Base-by-base conservation (phyloP, 2,113 vertebrate genomes). In the Columba livia region DNA sequence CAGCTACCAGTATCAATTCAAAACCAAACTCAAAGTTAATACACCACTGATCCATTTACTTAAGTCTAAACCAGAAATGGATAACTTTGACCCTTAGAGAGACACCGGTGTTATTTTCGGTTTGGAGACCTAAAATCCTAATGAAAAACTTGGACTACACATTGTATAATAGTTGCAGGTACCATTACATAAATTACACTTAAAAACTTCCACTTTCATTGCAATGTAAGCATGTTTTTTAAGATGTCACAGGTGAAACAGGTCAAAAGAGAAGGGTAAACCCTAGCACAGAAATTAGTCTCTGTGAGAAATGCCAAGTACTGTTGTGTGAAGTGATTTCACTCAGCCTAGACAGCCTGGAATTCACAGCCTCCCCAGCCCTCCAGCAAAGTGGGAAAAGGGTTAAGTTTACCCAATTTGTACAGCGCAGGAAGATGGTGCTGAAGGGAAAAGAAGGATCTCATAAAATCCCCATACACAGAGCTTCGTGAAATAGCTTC, bases 391-490 rank as follows among this genome's bases (percentile, higher is more conserved):
- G 82, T 51, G 91, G 47, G 71, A 91, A 91, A 94, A 93, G 93
- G 58, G 89, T 95, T 95, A 94, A 88, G 64, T 88, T 79, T 95
- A 70, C 82, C 89, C 85, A 93, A 51, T 82, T 77, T 94, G 74
- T 77, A 70, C 71, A 56, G 91, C 5, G 0, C 71, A 91, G 71
- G n/a, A 91, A 81, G 89, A 78, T 1, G 85, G 47, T 64, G 74
- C 87, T 93, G 88, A 89, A 85, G 85, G 75, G 75, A 72, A 88
- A 89, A 92, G 36, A 66, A 77, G 47, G 60, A 58, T 93, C 58
- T 80, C 32, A 53, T 89, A 88, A 83, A 93, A 91, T 90, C 66
- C 93, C 85, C 79, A 42, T 48, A 56, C 82, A 88, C 88, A 56
- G 32, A 79, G 88, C 67, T 58, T 84, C 91, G 60, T 0, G 7